Base-by-base conservation (phyloP, 2,797 vertebrate species). In the Xerus rutilus region DNA sequence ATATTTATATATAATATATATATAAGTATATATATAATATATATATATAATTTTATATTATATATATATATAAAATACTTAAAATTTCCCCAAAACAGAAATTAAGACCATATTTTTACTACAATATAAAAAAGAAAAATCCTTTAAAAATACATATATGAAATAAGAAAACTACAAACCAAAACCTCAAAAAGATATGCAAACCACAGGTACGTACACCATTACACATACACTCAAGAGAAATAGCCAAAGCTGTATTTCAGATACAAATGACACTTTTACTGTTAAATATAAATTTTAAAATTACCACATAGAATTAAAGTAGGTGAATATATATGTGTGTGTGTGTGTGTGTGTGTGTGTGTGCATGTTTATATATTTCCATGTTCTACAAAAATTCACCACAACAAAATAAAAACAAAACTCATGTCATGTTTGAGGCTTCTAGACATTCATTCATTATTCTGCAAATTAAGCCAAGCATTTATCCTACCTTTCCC, bases 61-160 rank as follows among this genome's bases (percentile, higher is more conserved):
- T 39, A 39, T 39, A 39, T 39, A 39, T 39, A 39, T 39, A 39
- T 39, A 39, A 2, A 39, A 3, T 39, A 39, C 39, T 39, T 39
- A 39, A 39, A 21, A 91, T 62, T 73, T 91, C 18, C 9, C 7
- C 21, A 1, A 59, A 87, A 59, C 14, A 85, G 30, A 20, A 92
- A 76, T 49, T 43, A 77, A 90, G 23, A 70, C 9, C 28, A 49
- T 39, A 93, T 74, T 88, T 91, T 93, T 49, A 82, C 28, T 90
- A 52, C 64, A 78, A 49, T 25, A 83, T 67, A 93, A 88, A 93
- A 87, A 86, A 39, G 85, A 70, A 28, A 74, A 77, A 87, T 5
- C 23, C 4, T 25, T 93, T 73, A 72, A 87, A 72, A 77, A 83
- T 11, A 39, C 28, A 72, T 76, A 52, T 57, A 76, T 57, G 18